phyloP scores from a whole-genome alignment of 2,113 vertebrate genomes.

The Poicephalus meyeri region DNA sequence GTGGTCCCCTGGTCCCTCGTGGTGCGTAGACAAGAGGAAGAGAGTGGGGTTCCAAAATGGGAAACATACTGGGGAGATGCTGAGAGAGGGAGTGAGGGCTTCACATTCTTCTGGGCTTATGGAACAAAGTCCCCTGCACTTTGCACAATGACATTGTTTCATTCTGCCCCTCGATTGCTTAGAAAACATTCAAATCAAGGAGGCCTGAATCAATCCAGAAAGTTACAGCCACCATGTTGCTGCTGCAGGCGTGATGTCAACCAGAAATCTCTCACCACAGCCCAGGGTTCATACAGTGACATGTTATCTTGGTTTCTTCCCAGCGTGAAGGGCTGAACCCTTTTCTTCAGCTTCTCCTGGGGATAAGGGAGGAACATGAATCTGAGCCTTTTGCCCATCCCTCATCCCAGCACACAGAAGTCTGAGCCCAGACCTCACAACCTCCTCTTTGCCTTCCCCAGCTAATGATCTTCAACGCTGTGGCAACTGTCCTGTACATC shows the following conservation, averaged over 20 bases:
- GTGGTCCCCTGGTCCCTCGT: constrained; percentile 83
- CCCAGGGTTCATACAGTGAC: neutral
- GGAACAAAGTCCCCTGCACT: neutral
- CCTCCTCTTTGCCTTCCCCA: constrained; percentile 30
- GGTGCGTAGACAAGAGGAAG: constrained; percentile 70
- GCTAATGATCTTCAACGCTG: constrained; percentile 80
- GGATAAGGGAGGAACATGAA: neutral
- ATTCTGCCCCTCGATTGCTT: neutral
- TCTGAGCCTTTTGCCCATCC: neutral
- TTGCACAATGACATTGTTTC: neutral
- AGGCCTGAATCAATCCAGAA: neutral
- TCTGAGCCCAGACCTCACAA: neutral
- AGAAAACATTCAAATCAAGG: neutral
- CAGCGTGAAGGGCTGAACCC: neutral
- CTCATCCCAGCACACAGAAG: rapidly evolving
- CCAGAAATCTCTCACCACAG: neutral
- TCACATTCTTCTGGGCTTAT: neutral
- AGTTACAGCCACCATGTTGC: neutral
- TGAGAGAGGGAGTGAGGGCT: neutral
- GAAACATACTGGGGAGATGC: neutral
- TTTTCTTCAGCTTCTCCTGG: neutral
- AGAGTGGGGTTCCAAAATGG: neutral
- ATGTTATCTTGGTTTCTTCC: neutral
- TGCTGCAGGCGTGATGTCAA: neutral
- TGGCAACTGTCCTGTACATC: constrained; percentile 81